Evolutionary conservation across 2,113 vertebrate genomes (phyloP).

Genomic region (Cynoglossus semilaevis): DNA sequence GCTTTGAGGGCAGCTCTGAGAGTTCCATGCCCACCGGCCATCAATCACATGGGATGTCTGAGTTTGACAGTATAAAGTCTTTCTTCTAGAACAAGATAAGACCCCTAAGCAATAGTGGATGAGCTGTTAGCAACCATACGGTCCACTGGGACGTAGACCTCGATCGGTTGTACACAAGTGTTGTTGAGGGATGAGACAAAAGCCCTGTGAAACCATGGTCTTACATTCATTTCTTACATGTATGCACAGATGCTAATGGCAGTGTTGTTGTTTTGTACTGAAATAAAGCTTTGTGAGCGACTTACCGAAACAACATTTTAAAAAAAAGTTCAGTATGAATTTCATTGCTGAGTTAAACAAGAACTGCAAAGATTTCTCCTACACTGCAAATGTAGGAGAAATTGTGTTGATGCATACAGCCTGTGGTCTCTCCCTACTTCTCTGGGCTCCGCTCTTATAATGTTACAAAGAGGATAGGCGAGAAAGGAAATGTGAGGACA

Average conservation of each 20-base stretch:
- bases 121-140: conserved; percentile 67
- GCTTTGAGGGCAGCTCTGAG: conserved; percentile 75
- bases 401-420: too few relatives aligned
- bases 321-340: not conserved
- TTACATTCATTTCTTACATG: conserved; percentile 34
- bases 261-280: not conserved
- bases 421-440: too few relatives aligned
- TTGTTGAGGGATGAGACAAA: conserved; percentile 68
- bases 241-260: conserved; percentile 11
- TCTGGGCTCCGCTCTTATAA: too few relatives aligned
- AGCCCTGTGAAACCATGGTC: conserved; percentile 45
- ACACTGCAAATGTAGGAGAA: too few relatives aligned
- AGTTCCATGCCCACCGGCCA: conserved; percentile 77
- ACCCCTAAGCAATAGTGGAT: conserved; percentile 75
- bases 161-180: conserved; percentile 59
- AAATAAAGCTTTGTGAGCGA: conserved; percentile 8
- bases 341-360: too few relatives aligned
- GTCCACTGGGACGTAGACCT: conserved; percentile 67
- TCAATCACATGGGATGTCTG: conserved; percentile 75
- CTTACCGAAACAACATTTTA: not conserved
- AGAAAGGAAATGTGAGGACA: too few relatives aligned
- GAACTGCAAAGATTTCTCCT: too few relatives aligned
- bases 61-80: conserved; percentile 77
- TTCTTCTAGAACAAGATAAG: conserved; percentile 74
- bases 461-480: too few relatives aligned